These are phyloP conservation scores for Bucco capensis DNA, from an alignment of 2,113 vertebrate genomes.

Conservation along the genomic window DNA sequence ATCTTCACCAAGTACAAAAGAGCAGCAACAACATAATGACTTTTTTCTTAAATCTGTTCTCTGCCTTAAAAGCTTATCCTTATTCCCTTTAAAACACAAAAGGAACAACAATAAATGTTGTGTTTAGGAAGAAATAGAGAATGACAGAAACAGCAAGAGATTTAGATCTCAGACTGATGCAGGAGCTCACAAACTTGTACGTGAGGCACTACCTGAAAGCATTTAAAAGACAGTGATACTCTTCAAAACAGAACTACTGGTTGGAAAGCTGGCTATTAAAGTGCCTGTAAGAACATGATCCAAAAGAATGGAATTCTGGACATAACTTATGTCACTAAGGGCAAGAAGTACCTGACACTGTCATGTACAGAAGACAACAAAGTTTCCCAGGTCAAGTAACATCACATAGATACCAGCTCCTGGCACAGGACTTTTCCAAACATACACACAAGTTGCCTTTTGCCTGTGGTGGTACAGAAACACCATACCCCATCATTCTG, in stretches of 20 bases:
- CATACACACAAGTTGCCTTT: accelerated
- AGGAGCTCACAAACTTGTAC: neutral
- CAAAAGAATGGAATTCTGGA: neutral
- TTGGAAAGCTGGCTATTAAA: neutral
- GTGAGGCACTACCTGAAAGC: neutral
- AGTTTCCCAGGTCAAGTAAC: neutral
- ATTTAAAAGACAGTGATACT: neutral
- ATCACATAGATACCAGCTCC: neutral
- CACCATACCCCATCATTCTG: neutral
- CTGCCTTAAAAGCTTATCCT: neutral
- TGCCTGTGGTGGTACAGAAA: neutral
- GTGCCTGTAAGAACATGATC: neutral
- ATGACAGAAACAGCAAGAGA: neutral
- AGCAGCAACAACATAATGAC: neutral
- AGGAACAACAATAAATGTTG: neutral
- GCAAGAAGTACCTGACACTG: neutral
- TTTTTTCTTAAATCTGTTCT: neutral
- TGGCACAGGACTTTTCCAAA: neutral
- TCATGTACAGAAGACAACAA: neutral
- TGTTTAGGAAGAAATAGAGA: neutral
- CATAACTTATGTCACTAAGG: neutral
- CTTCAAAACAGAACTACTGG: neutral
- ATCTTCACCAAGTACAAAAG: neutral
- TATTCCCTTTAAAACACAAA: neutral
- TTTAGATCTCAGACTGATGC: neutral